Percentiles rank a stretch among this genome's conserved stretches.
phyloP scores from a whole-genome alignment of 2,888 invertebrate genomes.

The Serripes groenlandicus region DNA sequence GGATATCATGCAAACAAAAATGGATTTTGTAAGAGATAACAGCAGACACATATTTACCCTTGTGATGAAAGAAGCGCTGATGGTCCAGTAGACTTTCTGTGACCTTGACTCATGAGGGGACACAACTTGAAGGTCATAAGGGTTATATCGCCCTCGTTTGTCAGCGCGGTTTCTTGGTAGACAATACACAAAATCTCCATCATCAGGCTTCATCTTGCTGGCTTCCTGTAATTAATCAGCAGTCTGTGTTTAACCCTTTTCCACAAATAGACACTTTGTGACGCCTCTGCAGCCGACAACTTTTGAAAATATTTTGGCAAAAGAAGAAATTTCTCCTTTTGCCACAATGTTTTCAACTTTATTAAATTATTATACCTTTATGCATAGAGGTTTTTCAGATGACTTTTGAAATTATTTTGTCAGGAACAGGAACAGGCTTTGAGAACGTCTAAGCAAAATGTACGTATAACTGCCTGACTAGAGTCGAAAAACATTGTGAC shows the following conservation, averaged over 20 bases:
- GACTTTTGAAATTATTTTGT: too few relatives aligned
- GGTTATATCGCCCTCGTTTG: slow-evolving; percentile 80
- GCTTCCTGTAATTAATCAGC: slow-evolving; percentile 48
- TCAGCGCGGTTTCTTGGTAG: slow-evolving; percentile 79
- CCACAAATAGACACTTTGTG: too few relatives aligned
- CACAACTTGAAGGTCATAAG: slow-evolving; percentile 85
- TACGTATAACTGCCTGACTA: too few relatives aligned
- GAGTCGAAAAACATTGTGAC: too few relatives aligned
- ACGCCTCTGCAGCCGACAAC: too few relatives aligned
- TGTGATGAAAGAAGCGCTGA: slow-evolving; percentile 84
- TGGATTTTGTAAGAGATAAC: too few relatives aligned
- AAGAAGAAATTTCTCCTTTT: not conserved
- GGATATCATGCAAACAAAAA: too few relatives aligned
- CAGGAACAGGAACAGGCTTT: too few relatives aligned
- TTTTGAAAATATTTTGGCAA: not conserved
- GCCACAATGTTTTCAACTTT: not conserved
- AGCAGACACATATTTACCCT: slow-evolving; percentile 73
- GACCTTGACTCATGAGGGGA: slow-evolving; percentile 81
- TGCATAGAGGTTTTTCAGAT: too few relatives aligned
- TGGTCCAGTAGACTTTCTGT: slow-evolving; percentile 83
- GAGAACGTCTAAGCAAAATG: too few relatives aligned
- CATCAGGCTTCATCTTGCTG: slow-evolving; percentile 76
- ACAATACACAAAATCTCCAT: slow-evolving; percentile 85
- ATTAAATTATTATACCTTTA: too few relatives aligned
- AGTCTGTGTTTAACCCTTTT: not conserved